Evolutionary conservation across 2,797 vertebrate species (phyloP).

Genomic region (Cuculus canorus): DNA sequence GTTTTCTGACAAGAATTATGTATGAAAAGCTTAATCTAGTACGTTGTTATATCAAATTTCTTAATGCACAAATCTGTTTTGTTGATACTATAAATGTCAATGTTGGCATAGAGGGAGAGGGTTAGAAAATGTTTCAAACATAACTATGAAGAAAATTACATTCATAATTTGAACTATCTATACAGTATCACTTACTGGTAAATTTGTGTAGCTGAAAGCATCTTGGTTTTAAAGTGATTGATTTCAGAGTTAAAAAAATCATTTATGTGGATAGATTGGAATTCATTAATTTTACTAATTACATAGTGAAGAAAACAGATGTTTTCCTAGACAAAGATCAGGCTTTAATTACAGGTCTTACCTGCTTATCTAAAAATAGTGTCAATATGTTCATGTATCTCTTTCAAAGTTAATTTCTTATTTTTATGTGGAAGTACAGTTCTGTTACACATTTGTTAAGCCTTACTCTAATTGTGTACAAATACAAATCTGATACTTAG

Average conservation of each 20-base stretch:
- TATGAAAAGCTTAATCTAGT: background rate
- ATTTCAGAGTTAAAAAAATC: conserved; percentile 83
- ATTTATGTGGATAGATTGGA: conserved; percentile 86
- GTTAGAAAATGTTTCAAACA: conserved; percentile 7
- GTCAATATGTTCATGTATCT: conserved; percentile 49
- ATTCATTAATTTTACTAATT: conserved; percentile 91
- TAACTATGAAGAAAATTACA: background rate
- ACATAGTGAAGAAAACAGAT: conserved; percentile 85
- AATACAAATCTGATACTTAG: background rate
- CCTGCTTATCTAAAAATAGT: conserved; percentile 83
- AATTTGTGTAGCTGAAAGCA: conserved; percentile 71
- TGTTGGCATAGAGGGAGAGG: background rate
- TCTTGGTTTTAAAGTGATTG: conserved; percentile 82
- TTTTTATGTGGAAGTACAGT: background rate
- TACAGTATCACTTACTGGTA: conserved; percentile 73
- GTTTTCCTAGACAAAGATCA: conserved; percentile 81
- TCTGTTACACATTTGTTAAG: background rate
- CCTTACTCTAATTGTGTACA: background rate
- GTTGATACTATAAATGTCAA: background rate
- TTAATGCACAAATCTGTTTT: background rate
- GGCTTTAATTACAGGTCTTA: conserved; percentile 82
- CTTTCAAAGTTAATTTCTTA: conserved; percentile 45
- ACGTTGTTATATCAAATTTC: background rate
- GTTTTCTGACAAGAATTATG: background rate
- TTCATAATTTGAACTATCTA: conserved; percentile 81